phyloP scores from a whole-genome alignment of 2,888 invertebrate species.

The Pseudococcus viburni region DNA sequence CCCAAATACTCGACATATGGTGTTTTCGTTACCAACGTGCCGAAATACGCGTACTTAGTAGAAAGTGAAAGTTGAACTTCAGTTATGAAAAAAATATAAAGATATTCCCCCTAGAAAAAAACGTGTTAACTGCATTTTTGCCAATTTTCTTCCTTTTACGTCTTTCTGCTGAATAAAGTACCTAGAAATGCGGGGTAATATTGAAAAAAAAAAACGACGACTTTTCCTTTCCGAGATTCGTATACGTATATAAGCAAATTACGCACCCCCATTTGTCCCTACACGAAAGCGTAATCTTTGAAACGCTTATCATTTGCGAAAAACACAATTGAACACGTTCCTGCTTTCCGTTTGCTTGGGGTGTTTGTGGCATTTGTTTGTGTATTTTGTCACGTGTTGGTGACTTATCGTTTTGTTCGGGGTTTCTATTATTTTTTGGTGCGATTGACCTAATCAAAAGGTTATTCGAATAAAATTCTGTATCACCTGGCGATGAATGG shows the following conservation, averaged over 20 bases:
- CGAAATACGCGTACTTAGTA: neutral
- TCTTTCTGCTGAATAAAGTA: neutral
- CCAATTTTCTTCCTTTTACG: neutral
- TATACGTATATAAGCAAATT: neutral
- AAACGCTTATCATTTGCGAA: neutral
- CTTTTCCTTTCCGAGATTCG: neutral
- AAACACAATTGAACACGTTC: neutral
- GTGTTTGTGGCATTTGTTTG: neutral
- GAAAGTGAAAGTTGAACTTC: neutral
- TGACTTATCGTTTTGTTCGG: neutral
- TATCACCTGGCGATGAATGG: neutral
- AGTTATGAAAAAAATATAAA: neutral
- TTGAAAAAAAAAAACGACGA: neutral
- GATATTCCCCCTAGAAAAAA: neutral
- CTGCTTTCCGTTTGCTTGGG: too few relatives aligned
- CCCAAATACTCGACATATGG: neutral
- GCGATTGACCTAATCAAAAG: neutral
- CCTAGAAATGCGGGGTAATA: neutral
- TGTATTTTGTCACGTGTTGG: neutral
- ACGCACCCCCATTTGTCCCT: neutral
- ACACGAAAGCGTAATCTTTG: neutral
- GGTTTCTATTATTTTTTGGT: neutral
- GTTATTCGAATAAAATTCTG: neutral
- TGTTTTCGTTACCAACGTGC: neutral
- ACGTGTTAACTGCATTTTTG: conserved; percentile 16